These are phyloP conservation scores for Craniophora ligustri DNA, from an alignment of 2,888 invertebrate species.

Conservation along the genomic window DNA sequence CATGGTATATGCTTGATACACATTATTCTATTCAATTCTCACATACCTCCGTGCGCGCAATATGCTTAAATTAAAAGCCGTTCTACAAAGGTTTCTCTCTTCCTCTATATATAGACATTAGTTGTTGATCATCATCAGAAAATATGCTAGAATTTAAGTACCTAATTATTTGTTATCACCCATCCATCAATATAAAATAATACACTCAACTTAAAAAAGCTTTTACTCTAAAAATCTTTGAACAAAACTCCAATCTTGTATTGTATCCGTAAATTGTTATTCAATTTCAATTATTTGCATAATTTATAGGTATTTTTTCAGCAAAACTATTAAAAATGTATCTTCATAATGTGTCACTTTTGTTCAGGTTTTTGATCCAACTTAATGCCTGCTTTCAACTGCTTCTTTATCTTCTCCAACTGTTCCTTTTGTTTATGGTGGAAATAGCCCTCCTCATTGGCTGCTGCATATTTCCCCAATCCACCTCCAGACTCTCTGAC, in stretches of 20 bases:
- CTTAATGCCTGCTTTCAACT: conserved; percentile 50
- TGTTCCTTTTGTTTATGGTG: conserved; percentile 69
- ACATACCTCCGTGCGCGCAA: too few species aligned
- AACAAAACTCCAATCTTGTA: not conserved
- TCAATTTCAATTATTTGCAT: conserved; percentile 9
- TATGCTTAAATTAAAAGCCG: too few species aligned
- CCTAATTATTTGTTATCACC: too few species aligned
- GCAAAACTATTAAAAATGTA: not conserved
- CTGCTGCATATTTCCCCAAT: conserved; percentile 70
- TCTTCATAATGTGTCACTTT: conserved; percentile 12
- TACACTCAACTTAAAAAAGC: too few species aligned
- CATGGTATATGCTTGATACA: too few species aligned
- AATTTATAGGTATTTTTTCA: not conserved
- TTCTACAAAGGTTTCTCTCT: too few species aligned
- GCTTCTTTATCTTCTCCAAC: conserved; percentile 68
- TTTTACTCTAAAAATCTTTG: too few species aligned
- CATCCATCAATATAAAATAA: too few species aligned
- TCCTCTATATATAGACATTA: too few species aligned
- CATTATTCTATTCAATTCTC: too few species aligned
- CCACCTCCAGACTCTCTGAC: conserved; percentile 72
- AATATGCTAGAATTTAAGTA: too few species aligned
- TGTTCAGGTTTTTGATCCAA: conserved; percentile 11
- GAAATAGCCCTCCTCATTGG: conserved; percentile 78
- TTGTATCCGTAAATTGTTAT: not conserved
- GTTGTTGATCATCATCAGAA: too few species aligned